Evolutionary conservation across 2,888 invertebrate genomes (phyloP).

Genomic region (Spatulosminthurus flaviceps): DNA sequence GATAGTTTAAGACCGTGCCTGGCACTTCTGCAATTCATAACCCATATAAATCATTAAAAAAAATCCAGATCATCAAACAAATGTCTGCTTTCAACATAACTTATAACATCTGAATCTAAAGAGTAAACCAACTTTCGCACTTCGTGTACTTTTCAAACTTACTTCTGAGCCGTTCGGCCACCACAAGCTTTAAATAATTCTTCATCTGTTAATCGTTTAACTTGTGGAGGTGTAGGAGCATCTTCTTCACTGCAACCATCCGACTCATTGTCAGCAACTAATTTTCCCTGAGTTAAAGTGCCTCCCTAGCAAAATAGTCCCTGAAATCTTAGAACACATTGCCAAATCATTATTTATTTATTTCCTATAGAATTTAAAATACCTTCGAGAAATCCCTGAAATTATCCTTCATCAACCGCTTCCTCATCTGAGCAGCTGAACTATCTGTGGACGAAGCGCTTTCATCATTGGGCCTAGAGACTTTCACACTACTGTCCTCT

Average conservation of each 20-base stretch:
- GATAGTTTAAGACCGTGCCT: slow-evolving; percentile 80
- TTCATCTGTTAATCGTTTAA: slow-evolving; percentile 74
- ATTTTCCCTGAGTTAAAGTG: slow-evolving; percentile 33
- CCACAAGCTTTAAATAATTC: slow-evolving; percentile 81
- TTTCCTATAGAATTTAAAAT: not conserved
- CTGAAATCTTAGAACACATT: too few relatives aligned
- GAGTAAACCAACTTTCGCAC: too few relatives aligned
- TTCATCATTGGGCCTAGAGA: slow-evolving; percentile 52
- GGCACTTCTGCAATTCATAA: slow-evolving; percentile 74
- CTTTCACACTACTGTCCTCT: slow-evolving; percentile 66
- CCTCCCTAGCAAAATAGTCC: slow-evolving; percentile 38
- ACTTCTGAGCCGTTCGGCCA: slow-evolving; percentile 86
- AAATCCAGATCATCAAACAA: too few relatives aligned
- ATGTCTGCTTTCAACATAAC: not conserved
- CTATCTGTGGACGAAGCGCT: slow-evolving; percentile 37
- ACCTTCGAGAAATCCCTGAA: slow-evolving; percentile 61
- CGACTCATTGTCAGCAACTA: slow-evolving; percentile 28
- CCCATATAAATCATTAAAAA: too few relatives aligned
- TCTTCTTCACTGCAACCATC: slow-evolving; percentile 41
- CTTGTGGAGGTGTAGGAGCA: slow-evolving; percentile 54
- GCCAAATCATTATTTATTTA: too few relatives aligned
- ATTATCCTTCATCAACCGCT: slow-evolving; percentile 57
- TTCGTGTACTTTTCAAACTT: too few relatives aligned
- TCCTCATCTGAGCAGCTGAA: slow-evolving; percentile 56
- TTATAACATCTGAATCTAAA: not conserved